Evolutionary conservation across 2,113 vertebrate genomes (phyloP).

Genomic region (Chaetorhynchus papuensis): DNA sequence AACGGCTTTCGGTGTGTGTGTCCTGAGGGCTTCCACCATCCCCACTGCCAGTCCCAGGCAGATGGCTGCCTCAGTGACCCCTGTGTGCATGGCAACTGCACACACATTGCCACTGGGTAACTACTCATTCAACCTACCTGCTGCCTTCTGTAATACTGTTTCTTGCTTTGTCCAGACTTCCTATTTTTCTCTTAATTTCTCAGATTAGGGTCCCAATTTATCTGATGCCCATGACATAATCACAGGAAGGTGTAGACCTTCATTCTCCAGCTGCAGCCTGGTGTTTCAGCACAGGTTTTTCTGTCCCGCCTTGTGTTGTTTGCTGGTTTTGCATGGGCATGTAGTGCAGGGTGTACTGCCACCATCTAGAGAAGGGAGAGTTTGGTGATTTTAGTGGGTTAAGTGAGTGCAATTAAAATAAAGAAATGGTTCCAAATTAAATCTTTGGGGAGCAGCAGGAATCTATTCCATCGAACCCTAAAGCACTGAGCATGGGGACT

Average conservation of each 20-base stretch:
- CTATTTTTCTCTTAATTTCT: neutral
- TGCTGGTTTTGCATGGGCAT: neutral
- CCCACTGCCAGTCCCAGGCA: constrained; percentile 83
- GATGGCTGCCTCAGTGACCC: constrained; percentile 85
- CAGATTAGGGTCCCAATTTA: neutral
- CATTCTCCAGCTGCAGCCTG: neutral
- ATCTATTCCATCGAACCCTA: neutral
- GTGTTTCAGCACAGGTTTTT: neutral
- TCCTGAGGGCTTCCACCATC: constrained; percentile 83
- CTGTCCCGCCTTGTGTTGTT: neutral
- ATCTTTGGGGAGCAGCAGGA: neutral
- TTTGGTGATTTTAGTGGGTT: neutral
- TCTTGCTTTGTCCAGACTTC: neutral
- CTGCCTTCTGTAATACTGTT: neutral
- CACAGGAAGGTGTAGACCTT: neutral
- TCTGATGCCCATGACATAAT: neutral
- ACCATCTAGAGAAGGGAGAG: neutral
- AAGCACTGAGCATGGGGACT: fast-evolving
- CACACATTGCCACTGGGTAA: constrained; percentile 80
- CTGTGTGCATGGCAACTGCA: constrained; percentile 85
- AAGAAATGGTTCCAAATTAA: neutral
- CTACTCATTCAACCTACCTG: neutral
- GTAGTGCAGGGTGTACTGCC: neutral
- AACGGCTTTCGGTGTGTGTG: constrained; percentile 86
- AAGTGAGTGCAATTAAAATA: neutral